A percentile compares a stretch with the other conserved stretches of the same genome.
Evolutionary conservation across 2,888 invertebrate genomes (phyloP).

Genomic region (Panzeria rudis): DNA sequence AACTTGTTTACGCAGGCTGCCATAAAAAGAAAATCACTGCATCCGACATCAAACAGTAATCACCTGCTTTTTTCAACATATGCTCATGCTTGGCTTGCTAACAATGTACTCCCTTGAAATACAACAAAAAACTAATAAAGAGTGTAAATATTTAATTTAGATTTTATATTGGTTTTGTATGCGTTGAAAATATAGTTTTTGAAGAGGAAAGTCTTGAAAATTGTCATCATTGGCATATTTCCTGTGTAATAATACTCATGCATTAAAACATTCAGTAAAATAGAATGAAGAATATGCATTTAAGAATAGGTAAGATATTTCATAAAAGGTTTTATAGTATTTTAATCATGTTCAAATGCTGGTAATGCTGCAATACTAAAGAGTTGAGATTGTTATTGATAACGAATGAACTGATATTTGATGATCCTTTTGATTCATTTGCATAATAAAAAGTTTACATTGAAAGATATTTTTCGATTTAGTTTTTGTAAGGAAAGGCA

Average conservation of each 20-base stretch:
- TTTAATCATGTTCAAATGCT: background rate
- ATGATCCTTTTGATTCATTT: slow-evolving; percentile 21
- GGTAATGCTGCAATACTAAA: slow-evolving; percentile 15
- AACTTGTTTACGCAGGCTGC: slow-evolving; percentile 61
- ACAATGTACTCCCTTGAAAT: background rate
- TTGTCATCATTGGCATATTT: background rate
- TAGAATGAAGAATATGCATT: background rate
- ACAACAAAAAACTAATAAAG: background rate
- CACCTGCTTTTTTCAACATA: slow-evolving; percentile 75
- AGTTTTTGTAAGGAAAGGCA: background rate
- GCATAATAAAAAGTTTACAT: slow-evolving; percentile 37
- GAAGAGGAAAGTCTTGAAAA: slow-evolving; percentile 7
- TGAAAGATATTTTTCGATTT: slow-evolving; percentile 7
- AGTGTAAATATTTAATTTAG: slow-evolving; percentile 52
- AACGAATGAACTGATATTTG: background rate
- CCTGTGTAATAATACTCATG: slow-evolving; percentile 18
- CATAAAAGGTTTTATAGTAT: background rate
- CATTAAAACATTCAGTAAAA: slow-evolving; percentile 12
- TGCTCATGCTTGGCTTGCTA: slow-evolving; percentile 22
- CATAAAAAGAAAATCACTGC: slow-evolving; percentile 54
- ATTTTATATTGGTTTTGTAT: slow-evolving; percentile 68
- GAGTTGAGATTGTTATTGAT: slow-evolving; percentile 18
- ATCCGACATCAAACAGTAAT: slow-evolving; percentile 70
- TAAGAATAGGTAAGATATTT: slow-evolving; percentile 31
- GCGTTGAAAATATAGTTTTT: slow-evolving; percentile 76